A percentile compares a stretch with the other conserved stretches of the same genome.
phyloP scores from a whole-genome alignment of 2,113 vertebrate species.

The Gymnogyps californianus region DNA sequence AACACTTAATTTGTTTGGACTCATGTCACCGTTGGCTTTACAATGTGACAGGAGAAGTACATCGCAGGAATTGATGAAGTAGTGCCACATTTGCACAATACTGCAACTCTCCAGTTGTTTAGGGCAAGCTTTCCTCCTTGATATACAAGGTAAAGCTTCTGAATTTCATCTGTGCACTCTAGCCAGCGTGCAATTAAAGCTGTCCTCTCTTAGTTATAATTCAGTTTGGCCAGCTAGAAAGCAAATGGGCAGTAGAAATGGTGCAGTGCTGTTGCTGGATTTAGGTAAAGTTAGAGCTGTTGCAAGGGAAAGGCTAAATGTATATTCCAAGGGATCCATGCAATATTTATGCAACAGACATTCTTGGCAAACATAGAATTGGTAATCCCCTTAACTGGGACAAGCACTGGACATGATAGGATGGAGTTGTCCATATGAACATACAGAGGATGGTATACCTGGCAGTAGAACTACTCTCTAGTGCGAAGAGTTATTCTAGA shows the following conservation, averaged over 20 bases:
- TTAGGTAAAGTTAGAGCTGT: neutral
- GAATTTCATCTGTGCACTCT: neutral
- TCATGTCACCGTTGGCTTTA: conserved; percentile 39
- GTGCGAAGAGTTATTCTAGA: neutral
- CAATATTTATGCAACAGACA: neutral
- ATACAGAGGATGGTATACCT: too few species aligned
- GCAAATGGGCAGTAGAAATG: neutral
- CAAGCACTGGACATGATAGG: neutral
- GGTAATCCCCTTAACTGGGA: neutral
- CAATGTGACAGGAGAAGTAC: conserved; percentile 9
- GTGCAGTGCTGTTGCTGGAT: neutral
- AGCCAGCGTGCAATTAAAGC: neutral
- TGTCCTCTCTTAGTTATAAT: neutral
- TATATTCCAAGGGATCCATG: neutral
- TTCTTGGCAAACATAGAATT: neutral
- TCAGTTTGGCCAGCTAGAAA: neutral
- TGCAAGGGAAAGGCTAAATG: neutral
- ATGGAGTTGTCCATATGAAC: neutral
- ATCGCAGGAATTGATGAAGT: neutral
- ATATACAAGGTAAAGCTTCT: neutral
- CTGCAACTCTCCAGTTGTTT: neutral
- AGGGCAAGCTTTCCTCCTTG: neutral
- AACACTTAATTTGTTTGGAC: conserved; percentile 55
- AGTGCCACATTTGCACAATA: neutral
- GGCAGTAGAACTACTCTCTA: neutral